Evolutionary conservation across 2,888 invertebrate genomes (phyloP).

Genomic region (Matsumyia berberina): DNA sequence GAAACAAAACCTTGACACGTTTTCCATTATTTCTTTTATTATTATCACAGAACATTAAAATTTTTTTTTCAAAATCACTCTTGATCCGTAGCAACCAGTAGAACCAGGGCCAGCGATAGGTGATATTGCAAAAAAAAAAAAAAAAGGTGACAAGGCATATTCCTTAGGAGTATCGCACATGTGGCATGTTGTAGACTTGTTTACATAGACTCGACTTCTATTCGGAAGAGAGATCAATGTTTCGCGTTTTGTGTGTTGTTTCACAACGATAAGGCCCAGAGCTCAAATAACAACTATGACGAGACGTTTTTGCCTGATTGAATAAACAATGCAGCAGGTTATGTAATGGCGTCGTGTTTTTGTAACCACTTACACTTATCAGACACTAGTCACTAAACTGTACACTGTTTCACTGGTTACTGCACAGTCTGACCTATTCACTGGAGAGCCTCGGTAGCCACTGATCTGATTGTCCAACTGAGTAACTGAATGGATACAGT

Average conservation of each 20-base stretch:
- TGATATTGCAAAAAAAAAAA: constrained; percentile 23
- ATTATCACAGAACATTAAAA: constrained; percentile 14
- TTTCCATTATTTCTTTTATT: neutral
- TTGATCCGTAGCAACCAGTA: neutral
- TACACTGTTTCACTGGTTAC: neutral
- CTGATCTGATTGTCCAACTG: constrained; percentile 3
- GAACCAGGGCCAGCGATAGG: constrained; percentile 1
- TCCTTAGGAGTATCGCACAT: neutral
- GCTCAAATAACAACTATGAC: neutral
- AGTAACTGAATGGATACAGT: neutral
- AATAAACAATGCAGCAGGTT: neutral
- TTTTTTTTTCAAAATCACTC: neutral
- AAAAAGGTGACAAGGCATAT: constrained; percentile 24
- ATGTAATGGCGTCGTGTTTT: neutral
- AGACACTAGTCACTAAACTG: neutral
- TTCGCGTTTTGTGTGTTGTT: neutral
- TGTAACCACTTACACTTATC: constrained; percentile 11
- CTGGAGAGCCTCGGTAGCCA: neutral
- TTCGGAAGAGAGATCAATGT: neutral
- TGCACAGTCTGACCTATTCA: neutral
- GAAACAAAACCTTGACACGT: constrained; percentile 25
- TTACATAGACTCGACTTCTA: neutral
- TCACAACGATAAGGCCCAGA: neutral
- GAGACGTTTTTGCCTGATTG: neutral
- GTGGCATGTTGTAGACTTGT: neutral